phyloP scores from a whole-genome alignment of 2,888 invertebrate species.

The Carabus problematicus region DNA sequence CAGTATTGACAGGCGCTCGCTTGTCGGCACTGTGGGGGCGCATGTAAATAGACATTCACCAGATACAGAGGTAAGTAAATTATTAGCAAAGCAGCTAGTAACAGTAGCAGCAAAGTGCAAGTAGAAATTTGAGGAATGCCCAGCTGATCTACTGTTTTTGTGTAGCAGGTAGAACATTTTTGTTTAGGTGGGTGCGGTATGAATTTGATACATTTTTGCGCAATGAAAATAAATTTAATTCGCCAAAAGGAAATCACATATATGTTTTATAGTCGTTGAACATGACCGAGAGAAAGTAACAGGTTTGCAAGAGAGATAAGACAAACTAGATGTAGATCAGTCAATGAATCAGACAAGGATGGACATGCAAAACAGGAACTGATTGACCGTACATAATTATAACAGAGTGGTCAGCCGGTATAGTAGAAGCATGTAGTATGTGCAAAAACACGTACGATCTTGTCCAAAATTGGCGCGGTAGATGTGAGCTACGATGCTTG shows the following conservation, averaged over 20 bases:
- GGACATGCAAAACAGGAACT: conserved; percentile 26
- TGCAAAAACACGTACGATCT: neutral
- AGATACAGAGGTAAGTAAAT: too few species aligned
- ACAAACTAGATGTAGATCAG: conserved; percentile 4
- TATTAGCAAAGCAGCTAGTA: too few species aligned
- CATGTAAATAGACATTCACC: too few species aligned
- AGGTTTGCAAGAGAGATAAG: conserved; percentile 12
- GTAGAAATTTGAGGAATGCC: too few species aligned
- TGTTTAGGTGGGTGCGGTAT: too few species aligned
- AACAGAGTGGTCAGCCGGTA: conserved; percentile 7
- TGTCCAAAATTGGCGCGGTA: too few species aligned
- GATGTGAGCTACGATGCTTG: too few species aligned
- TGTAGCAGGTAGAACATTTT: too few species aligned
- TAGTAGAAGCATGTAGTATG: neutral
- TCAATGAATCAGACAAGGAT: conserved; percentile 19
- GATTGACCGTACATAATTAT: conserved; percentile 27
- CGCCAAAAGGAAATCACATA: conserved; percentile 23
- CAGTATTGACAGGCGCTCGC: too few species aligned
- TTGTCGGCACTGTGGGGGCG: too few species aligned
- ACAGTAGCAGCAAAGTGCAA: too few species aligned
- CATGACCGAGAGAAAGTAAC: conserved; percentile 31
- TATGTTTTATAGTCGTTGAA: conserved; percentile 27
- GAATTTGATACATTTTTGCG: conserved; percentile 3
- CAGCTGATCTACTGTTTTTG: too few species aligned
- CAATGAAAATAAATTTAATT: conserved; percentile 11